Percentiles rank a stretch among this genome's conserved stretches.
These are phyloP conservation scores for Diplodus puntazzo DNA, from an alignment of 2,797 vertebrate species.

Conservation along the genomic window DNA sequence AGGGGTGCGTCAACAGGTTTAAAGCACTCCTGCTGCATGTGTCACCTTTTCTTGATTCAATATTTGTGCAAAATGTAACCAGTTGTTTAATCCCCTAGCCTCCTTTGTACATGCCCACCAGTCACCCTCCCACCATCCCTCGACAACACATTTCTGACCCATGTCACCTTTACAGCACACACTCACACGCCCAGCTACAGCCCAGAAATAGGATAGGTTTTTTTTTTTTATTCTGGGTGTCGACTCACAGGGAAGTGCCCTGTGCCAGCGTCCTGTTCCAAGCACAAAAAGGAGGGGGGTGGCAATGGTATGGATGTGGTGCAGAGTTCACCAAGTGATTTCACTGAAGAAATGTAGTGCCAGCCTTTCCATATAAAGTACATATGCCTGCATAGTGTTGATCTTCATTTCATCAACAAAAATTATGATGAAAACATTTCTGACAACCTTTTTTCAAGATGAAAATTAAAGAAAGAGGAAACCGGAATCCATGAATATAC, in stretches of 20 bases:
- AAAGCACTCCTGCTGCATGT: conserved; percentile 72
- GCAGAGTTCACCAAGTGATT: conserved; percentile 58
- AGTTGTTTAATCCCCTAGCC: conserved; percentile 78
- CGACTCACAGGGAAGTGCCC: conserved; percentile 67
- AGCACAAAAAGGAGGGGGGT: conserved; percentile 55
- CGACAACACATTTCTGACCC: conserved; percentile 80
- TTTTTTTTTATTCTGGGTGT: conserved; percentile 76
- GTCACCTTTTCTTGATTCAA: conserved; percentile 79
- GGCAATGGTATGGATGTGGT: conserved; percentile 64
- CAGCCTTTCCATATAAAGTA: conserved; percentile 41
- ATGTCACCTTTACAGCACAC: conserved; percentile 80
- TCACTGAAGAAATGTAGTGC: conserved; percentile 63
- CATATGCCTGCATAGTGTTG: not conserved
- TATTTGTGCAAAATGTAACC: conserved; percentile 79
- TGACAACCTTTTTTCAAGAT: not conserved
- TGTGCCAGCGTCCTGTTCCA: conserved; percentile 68
- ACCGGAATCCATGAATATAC: too few relatives aligned
- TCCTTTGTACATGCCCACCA: conserved; percentile 22
- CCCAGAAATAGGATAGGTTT: conserved; percentile 79
- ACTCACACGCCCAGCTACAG: conserved; percentile 79
- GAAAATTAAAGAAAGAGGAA: not conserved
- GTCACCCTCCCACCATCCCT: conserved; percentile 32
- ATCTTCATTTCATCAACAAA: not conserved
- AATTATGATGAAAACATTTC: not conserved
- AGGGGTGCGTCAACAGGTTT: conserved; percentile 80